phyloP scores from a whole-genome alignment of 2,888 invertebrate species.

The Phytoseiulus persimilis region DNA sequence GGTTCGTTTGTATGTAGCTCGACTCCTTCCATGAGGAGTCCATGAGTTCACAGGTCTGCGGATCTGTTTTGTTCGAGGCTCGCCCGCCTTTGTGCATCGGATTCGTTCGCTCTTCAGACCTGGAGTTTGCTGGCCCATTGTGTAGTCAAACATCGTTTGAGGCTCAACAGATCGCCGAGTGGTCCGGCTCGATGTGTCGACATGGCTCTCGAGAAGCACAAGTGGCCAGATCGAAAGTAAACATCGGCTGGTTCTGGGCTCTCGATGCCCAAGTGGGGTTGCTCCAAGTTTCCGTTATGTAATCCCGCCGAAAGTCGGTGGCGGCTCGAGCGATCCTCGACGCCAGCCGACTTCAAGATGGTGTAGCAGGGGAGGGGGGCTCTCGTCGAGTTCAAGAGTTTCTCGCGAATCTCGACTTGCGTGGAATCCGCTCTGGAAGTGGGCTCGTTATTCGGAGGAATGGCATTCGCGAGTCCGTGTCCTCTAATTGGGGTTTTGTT shows the following conservation, averaged over 20 bases:
- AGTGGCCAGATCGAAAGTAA: neutral
- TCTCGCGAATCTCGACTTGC: too few species aligned
- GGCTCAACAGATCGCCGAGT: neutral
- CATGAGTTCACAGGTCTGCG: neutral
- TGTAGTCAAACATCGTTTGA: neutral
- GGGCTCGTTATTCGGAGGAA: too few species aligned
- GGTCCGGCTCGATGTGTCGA: neutral
- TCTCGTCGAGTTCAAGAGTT: too few species aligned
- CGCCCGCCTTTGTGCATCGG: constrained; percentile 5
- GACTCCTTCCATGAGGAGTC: neutral
- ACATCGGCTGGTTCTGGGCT: neutral
- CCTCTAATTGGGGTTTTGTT: neutral
- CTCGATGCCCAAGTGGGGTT: too few species aligned
- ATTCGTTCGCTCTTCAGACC: neutral
- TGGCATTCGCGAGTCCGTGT: too few species aligned
- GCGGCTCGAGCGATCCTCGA: too few species aligned
- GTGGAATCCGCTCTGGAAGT: too few species aligned
- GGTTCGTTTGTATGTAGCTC: neutral
- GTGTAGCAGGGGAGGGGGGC: too few species aligned
- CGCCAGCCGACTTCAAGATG: too few species aligned
- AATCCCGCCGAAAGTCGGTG: too few species aligned
- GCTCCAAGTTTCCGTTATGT: too few species aligned
- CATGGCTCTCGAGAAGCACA: neutral
- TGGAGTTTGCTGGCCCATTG: neutral
- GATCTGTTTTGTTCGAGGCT: neutral